A percentile compares a stretch with the other conserved stretches of the same genome.
Conservation (phyloP, 2,113 vertebrate species). For the Xyliphius kryptos region DNA sequence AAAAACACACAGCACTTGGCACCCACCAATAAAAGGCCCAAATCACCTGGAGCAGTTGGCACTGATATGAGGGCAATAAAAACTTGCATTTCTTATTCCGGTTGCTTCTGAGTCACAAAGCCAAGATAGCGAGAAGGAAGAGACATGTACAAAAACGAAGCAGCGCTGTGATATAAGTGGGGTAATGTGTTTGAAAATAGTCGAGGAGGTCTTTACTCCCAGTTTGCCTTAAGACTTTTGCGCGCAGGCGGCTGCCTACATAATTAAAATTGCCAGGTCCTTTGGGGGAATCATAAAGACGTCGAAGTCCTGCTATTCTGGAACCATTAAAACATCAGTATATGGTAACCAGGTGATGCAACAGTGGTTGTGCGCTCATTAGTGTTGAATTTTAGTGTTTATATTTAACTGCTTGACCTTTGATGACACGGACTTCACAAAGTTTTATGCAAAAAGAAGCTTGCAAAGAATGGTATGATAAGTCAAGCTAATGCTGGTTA, state of each 20-base stretch:
- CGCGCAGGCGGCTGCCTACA: not conserved
- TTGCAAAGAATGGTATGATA: not conserved
- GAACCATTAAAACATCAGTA: not conserved
- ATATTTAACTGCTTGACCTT: slow-evolving; percentile 14
- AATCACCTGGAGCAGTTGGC: slow-evolving; percentile 40
- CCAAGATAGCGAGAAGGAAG: slow-evolving; percentile 17
- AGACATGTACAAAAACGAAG: slow-evolving; percentile 4
- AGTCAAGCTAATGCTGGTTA: not conserved
- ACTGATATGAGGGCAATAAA: slow-evolving; percentile 57
- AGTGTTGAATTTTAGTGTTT: slow-evolving; percentile 1
- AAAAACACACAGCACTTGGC: slow-evolving; percentile 47
- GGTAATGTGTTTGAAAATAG: slow-evolving; percentile 22
- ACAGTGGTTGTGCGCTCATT: slow-evolving; percentile 8
- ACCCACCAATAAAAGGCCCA: slow-evolving; percentile 39
- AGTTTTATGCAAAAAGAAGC: too few species aligned
- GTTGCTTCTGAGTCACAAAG: slow-evolving; percentile 47
- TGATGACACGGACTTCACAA: not conserved
- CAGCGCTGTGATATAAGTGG: slow-evolving; percentile 20
- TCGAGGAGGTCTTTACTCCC: slow-evolving; percentile 34
- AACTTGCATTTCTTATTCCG: slow-evolving; percentile 46
- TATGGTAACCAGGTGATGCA: not conserved
- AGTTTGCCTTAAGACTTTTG: slow-evolving; percentile 20
- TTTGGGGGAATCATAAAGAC: not conserved
- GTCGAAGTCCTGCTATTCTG: not conserved
- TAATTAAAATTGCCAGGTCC: not conserved